phyloP scores from a whole-genome alignment of 92 coral and sea anemone genomes.

The Porites lobata region DNA sequence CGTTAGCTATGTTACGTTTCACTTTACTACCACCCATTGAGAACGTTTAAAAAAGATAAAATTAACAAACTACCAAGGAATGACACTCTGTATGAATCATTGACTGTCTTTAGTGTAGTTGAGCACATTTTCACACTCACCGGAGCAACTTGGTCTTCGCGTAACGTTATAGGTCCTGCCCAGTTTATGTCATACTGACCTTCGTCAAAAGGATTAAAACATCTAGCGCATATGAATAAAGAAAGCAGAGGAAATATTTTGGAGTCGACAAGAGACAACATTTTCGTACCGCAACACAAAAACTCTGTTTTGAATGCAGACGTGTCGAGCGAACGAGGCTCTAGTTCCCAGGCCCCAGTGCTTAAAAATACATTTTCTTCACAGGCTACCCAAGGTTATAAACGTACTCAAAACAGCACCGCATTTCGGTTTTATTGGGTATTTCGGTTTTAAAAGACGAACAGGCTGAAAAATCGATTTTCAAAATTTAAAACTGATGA shows the following conservation, averaged over 20 bases:
- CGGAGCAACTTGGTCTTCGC: conserved; percentile 84
- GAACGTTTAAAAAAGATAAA: not conserved
- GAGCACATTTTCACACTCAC: conserved; percentile 56
- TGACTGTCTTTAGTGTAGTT: conserved; percentile 1
- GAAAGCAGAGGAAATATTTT: conserved; percentile 43
- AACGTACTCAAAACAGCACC: too few relatives aligned
- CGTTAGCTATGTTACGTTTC: too few relatives aligned
- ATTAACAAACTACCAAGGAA: not conserved
- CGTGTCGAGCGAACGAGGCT: conserved; percentile 4
- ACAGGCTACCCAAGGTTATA: too few relatives aligned
- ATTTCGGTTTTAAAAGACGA: too few relatives aligned
- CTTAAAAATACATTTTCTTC: too few relatives aligned
- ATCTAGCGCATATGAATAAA: conserved; percentile 63
- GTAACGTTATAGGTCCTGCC: conserved; percentile 89
- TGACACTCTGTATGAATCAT: not conserved
- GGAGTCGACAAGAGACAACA: not conserved
- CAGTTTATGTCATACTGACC: conserved; percentile 88
- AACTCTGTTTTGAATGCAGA: not conserved
- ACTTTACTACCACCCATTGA: too few relatives aligned
- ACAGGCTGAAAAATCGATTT: too few relatives aligned
- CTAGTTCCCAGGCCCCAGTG: conserved; percentile 33
- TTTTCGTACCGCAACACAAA: not conserved
- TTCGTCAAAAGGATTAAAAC: conserved; percentile 89
- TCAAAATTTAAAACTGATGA: too few relatives aligned
- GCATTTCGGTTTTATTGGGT: too few relatives aligned